Percentiles rank a stretch among this genome's conserved stretches.
phyloP scores from a whole-genome alignment of 2,797 vertebrate species.

The Novumbra hubbsi region DNA sequence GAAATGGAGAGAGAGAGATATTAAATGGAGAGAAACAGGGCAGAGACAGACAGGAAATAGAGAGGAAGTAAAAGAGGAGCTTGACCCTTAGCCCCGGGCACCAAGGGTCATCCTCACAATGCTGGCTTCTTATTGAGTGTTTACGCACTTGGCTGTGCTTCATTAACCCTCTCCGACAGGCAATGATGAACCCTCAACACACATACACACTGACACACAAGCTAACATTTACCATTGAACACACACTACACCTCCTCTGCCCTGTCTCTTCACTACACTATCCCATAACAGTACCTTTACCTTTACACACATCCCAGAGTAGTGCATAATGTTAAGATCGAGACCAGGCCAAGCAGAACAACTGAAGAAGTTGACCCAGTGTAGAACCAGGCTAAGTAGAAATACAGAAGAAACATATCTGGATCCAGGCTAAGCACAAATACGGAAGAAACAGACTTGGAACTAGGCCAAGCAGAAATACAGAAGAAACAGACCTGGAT shows the following conservation, averaged over 20 bases:
- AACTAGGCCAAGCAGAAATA: no score
- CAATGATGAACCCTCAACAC: neutral
- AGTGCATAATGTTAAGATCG: constrained; percentile 22
- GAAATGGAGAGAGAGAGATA: neutral
- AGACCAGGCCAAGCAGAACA: no score
- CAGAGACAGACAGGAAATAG: neutral
- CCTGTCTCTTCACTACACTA: constrained; percentile 10
- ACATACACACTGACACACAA: constrained; percentile 8
- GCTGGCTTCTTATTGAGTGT: constrained; percentile 13
- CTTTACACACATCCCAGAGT: constrained; percentile 3
- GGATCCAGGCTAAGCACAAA: no score
- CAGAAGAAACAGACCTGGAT: no score
- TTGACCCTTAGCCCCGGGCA: constrained; percentile 17
- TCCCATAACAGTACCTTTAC: constrained; percentile 32
- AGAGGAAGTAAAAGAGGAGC: neutral
- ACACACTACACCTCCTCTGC: constrained; percentile 7
- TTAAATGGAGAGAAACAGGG: constrained; percentile 1
- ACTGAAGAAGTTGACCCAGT: no score
- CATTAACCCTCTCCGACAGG: constrained; percentile 13
- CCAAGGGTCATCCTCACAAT: constrained; percentile 14
- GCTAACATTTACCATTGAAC: neutral
- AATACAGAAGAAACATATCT: no score
- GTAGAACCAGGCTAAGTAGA: no score
- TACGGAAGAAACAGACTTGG: no score
- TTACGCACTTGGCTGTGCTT: neutral